phyloP scores from a whole-genome alignment of 2,888 invertebrate genomes.

The Hydraecia micacea region DNA sequence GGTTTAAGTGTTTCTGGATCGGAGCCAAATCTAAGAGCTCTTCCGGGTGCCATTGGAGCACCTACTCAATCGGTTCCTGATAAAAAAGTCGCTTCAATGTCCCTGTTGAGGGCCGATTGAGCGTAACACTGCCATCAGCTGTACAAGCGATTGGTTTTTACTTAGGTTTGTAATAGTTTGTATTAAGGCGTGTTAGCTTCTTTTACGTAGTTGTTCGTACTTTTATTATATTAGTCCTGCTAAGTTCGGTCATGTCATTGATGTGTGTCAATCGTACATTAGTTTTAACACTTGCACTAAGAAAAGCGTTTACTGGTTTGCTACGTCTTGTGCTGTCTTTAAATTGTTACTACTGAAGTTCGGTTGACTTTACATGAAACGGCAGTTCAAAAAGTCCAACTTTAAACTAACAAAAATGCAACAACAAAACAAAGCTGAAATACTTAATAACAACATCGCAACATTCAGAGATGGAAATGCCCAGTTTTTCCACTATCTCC shows the following conservation, averaged over 20 bases:
- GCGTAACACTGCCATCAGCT: constrained; percentile 10
- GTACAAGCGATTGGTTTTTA: constrained; percentile 10
- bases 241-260: background rate
- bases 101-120: constrained; percentile 14
- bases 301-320: background rate
- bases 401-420: constrained; percentile 16
- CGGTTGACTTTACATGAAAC: background rate
- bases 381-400: background rate
- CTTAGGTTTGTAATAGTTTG: background rate
- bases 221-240: background rate
- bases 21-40: constrained; percentile 54
- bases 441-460: constrained; percentile 31
- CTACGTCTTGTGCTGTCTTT: background rate
- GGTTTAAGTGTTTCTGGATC: constrained; percentile 53
- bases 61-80: constrained; percentile 49
- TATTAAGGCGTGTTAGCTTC: background rate
- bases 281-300: background rate
- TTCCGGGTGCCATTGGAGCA: constrained; percentile 47
- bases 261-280: background rate
- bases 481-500: constrained; percentile 51
- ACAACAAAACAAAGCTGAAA: constrained; percentile 20
- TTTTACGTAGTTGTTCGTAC: background rate
- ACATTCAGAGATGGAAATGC: constrained; percentile 43
- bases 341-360: background rate
- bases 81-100: constrained; percentile 48